Conservation (phyloP, 2,797 vertebrate genomes). For the Paguma larvata region DNA sequence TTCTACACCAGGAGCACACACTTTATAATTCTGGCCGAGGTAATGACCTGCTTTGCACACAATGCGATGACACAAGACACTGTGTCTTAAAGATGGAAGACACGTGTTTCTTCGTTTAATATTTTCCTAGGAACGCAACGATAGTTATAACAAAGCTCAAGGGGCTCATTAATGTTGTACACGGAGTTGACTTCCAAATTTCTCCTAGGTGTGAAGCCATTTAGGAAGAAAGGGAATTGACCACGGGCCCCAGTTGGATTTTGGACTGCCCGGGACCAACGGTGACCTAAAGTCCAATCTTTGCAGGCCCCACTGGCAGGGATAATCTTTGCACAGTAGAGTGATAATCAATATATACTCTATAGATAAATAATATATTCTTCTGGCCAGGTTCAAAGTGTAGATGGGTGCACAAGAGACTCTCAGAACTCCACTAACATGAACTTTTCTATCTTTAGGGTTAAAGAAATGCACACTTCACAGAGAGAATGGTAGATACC, state of each 20-base stretch:
- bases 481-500: neutral
- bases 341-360: neutral
- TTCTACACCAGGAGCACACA: neutral
- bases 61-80: conserved; percentile 42
- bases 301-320: neutral
- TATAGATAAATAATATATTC: neutral
- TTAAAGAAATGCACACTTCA: conserved; percentile 13
- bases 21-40: conserved; percentile 13
- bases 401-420: neutral
- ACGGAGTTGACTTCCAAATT: conserved; percentile 68
- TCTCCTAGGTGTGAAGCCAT: conserved; percentile 66
- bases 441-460: neutral
- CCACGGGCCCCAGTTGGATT: conserved; percentile 2
- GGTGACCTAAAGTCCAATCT: conserved; percentile 36
- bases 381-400: neutral
- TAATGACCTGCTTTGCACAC: conserved; percentile 61
- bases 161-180: conserved; percentile 58
- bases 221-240: conserved; percentile 75
- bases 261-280: neutral
- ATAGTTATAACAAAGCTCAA: conserved; percentile 69
- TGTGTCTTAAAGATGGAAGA: conserved; percentile 67
- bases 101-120: conserved; percentile 47
- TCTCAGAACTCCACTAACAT: conserved; percentile 16
- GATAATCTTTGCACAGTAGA: neutral
- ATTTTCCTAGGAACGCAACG: conserved; percentile 63